Percentiles rank a stretch among this genome's conserved stretches.
These are phyloP conservation scores for Seriola dumerili DNA, from an alignment of 2,113 vertebrate species.

Conservation along the genomic window DNA sequence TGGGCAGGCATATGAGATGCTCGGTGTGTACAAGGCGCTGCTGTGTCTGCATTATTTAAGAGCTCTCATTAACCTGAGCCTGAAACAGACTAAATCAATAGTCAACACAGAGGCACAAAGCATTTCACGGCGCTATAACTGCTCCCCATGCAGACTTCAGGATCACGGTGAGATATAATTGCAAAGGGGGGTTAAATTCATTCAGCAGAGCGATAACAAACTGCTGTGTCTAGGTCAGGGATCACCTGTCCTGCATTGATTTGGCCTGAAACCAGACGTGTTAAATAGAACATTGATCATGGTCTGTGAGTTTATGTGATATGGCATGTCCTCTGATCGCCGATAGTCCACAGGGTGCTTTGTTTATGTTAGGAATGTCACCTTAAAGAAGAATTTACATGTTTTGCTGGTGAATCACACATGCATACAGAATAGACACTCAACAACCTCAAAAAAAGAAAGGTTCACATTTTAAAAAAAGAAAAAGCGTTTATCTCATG, in stretches of 20 bases:
- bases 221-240: slow-evolving; percentile 42
- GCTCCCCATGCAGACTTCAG: slow-evolving; percentile 26
- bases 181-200: slow-evolving; percentile 49
- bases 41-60: slow-evolving; percentile 81
- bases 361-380: slow-evolving; percentile 39
- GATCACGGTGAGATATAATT: slow-evolving; percentile 50
- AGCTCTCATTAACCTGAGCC: slow-evolving; percentile 78
- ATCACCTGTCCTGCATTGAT: slow-evolving; percentile 54
- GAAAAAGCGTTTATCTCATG: background rate
- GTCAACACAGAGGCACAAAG: slow-evolving; percentile 47
- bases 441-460: background rate
- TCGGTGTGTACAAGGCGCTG: slow-evolving; percentile 32
- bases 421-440: background rate
- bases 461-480: background rate
- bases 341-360: slow-evolving; percentile 10
- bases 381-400: background rate
- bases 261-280: slow-evolving; percentile 50
- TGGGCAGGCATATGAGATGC: background rate
- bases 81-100: slow-evolving; percentile 73
- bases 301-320: slow-evolving; percentile 46
- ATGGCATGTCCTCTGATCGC: slow-evolving; percentile 8
- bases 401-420: background rate
- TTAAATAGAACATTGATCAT: slow-evolving; percentile 58
- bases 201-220: slow-evolving; percentile 58
- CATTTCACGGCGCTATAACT: slow-evolving; percentile 25